A percentile compares a stretch with the other conserved stretches of the same genome.
These are phyloP conservation scores for Calliphora vomitoria DNA, from an alignment of 2,888 invertebrate species.

Conservation along the genomic window DNA sequence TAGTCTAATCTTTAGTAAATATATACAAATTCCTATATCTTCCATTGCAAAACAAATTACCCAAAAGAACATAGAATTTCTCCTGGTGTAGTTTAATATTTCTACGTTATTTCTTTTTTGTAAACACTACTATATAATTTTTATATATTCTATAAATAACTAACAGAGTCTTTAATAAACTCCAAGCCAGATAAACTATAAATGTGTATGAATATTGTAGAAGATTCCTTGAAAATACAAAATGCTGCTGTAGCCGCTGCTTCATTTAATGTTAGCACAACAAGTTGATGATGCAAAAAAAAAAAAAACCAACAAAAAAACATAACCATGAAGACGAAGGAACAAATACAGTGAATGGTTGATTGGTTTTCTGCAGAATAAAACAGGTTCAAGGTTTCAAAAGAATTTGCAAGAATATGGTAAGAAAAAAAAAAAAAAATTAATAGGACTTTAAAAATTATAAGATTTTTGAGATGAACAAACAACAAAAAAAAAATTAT, in stretches of 20 bases:
- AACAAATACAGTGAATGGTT: constrained; percentile 18
- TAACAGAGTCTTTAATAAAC: constrained; percentile 61
- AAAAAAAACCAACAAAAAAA: constrained; percentile 3
- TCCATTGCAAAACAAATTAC: too few relatives aligned
- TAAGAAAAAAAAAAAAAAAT: constrained; percentile 32
- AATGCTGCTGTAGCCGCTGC: constrained; percentile 17
- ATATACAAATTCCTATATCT: too few relatives aligned
- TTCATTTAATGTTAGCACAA: constrained; percentile 62
- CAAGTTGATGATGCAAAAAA: constrained; percentile 59
- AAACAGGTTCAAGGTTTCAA: constrained; percentile 73
- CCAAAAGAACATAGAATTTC: neutral
- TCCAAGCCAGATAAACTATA: constrained; percentile 48
- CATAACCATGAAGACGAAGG: constrained; percentile 27
- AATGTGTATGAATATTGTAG: constrained; percentile 58
- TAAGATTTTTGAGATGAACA: constrained; percentile 47
- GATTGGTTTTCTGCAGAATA: constrained; percentile 46
- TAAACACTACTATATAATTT: constrained; percentile 11
- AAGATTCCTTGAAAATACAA: constrained; percentile 55
- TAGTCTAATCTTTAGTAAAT: too few relatives aligned
- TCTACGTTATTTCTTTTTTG: neutral
- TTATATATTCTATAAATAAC: constrained; percentile 69
- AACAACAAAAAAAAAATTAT: neutral
- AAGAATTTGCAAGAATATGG: constrained; percentile 51
- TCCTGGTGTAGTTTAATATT: constrained; percentile 20
- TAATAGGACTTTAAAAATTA: constrained; percentile 64